Base-by-base conservation (phyloP, 2,113 vertebrate species). In the Phaethon lepturus region DNA sequence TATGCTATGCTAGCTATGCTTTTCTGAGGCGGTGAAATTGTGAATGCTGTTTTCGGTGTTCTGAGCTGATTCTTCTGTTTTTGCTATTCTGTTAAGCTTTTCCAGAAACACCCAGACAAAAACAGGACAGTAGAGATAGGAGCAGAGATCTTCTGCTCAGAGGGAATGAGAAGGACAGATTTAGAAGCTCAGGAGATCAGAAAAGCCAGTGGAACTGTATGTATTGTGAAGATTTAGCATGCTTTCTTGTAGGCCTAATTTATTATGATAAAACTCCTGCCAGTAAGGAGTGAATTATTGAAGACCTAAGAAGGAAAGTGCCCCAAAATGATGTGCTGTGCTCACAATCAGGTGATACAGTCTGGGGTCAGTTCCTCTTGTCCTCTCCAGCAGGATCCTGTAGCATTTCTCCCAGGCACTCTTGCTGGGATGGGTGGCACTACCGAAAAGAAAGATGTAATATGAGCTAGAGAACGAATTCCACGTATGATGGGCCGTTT, bases 401-500 rank as follows among this genome's bases (percentile, higher is more conserved):
- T 74, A 67, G 38, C 29, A 22, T 64, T 94, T 93, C 71, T 79
- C 28, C 23, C 19, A 68, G 38, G 73, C n/a, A 26, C 78, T 93
- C 53, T 60, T 26, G 38, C 75, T 72, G 66, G 15, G 18, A 62
- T 55, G 50, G 35, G 38, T 59, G 64, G 3, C n/a, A 13, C 50
- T 77, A 10, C 16, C 1, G 5, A 59, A 80, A 44, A 73, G 58
- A 53, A 25, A 60, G 24, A 66, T n/a, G 22, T 66, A 8, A 15
- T 24, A 38, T 0, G 17, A 52, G 6, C 33, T 69, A 29, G 44
- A 87, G 47, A 38, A 35, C 28, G 19, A 76, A 71, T 84, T 84
- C 22, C 0, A 0, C 0, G 0, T 50, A 14, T 38, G 3, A 7
- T 2, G 3, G 53, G 58, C 15, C n/a, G 13, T 82, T 79, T 79